Base-by-base conservation (phyloP, 2,113 vertebrate genomes). In the Apaloderma vittatum region DNA sequence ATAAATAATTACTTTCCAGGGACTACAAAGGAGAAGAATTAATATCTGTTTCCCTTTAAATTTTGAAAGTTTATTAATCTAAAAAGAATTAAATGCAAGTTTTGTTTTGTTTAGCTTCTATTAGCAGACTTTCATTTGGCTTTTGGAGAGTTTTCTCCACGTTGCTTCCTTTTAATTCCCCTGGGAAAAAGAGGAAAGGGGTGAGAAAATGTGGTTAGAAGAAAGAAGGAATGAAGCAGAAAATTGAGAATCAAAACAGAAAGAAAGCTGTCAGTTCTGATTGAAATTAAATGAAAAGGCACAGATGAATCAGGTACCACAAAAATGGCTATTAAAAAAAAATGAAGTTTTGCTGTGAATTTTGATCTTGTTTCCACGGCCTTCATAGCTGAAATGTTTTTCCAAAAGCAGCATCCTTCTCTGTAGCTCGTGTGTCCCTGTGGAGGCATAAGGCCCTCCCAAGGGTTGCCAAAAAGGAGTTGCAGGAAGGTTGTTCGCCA, bases 261-360 rank as follows among this genome's bases (percentile, higher is more conserved):
- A 84, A 32, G 48, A 75, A 89, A 91, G 30, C 61, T 94, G 89
- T 85, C 52, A n/a, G 27, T 93, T 87, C 34, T 94, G 79, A 85
- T n/a, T 83, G 49, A 90, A 73, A 86, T 72, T 16, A 88, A 91
- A 85, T 89, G 18, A 93, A 95, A 96, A 79, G 46, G 27, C 81
- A 70, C 52, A 90, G n/a, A 62, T 87, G 73, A 52, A 77, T 34
- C 30, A 27, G n/a, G 30, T 82, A 58, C 90, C 90, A 68, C n/a
- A 87, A 81, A 77, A 86, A 62, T 36, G 12, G 70, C 57, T 65
- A 4, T 75, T 48, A 15, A 67, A 67, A 63, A 63, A 67, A 71
- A 57, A 43, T 12, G 8, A 81, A 40, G 9, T 51, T 74, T 54
- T 75, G 8, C 8, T 76, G 59, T 57, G 52, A 81, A 79, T 85